Conservation (phyloP, 2,113 vertebrate species). For the Tachycineta bicolor region DNA sequence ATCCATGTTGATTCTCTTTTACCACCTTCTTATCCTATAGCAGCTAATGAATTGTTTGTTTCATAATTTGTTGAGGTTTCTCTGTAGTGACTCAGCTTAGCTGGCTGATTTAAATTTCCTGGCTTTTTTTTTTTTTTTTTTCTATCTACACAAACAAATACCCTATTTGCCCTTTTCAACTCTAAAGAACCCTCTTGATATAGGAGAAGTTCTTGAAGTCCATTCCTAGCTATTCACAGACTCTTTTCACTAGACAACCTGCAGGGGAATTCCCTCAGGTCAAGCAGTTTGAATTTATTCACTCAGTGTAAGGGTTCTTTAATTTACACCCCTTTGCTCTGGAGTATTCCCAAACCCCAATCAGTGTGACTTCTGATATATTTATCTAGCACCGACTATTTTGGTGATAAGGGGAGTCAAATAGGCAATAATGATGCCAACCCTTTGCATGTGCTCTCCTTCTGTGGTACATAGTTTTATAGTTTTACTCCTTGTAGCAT, state of each 20-base stretch:
- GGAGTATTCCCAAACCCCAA: background rate
- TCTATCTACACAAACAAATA: background rate
- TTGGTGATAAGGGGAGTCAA: background rate
- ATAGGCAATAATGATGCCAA: background rate
- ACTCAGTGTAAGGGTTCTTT: background rate
- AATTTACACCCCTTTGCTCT: background rate
- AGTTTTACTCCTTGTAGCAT: background rate
- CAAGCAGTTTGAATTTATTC: background rate
- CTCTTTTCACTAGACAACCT: background rate
- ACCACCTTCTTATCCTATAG: conserved; percentile 27
- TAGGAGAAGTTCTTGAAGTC: background rate
- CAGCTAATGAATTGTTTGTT: conserved; percentile 47
- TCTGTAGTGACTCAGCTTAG: background rate
- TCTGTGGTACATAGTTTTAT: background rate
- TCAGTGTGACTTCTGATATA: background rate
- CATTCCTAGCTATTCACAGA: background rate
- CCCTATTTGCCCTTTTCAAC: background rate
- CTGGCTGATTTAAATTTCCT: background rate
- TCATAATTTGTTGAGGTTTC: conserved; percentile 15
- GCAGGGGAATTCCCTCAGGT: background rate
- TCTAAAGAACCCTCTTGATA: background rate
- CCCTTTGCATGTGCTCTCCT: background rate
- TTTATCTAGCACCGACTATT: background rate
- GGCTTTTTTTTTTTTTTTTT: background rate
- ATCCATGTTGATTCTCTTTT: conserved; percentile 55